Percentiles rank a stretch among this genome's conserved stretches.
phyloP scores from a whole-genome alignment of 2,113 vertebrate species.

The Oophaga pumilio region DNA sequence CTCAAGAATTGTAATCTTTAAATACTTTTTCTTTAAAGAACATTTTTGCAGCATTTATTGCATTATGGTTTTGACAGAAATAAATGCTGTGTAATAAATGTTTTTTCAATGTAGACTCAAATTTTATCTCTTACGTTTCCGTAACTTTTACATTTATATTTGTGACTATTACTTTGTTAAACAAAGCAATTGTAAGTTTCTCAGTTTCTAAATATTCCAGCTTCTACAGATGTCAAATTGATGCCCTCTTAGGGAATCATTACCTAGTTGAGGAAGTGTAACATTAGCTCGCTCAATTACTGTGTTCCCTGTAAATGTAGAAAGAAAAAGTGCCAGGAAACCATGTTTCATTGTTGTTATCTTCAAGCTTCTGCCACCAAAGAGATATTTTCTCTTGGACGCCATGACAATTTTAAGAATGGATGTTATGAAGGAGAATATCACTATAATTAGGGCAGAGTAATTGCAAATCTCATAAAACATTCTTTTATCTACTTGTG shows the following conservation, averaged over 20 bases:
- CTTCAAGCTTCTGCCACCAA: not conserved
- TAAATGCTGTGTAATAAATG: no score
- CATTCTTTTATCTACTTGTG: slow-evolving; percentile 33
- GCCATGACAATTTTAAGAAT: not conserved
- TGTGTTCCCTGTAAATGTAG: slow-evolving; percentile 8
- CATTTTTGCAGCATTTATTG: no score
- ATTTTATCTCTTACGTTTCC: no score
- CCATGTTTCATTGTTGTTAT: slow-evolving; percentile 16
- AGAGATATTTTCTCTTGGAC: slow-evolving; percentile 10
- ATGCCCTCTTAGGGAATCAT: slow-evolving; percentile 33
- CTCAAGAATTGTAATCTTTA: no score
- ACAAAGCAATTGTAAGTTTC: not conserved
- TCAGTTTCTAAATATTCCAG: not conserved
- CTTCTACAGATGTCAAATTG: slow-evolving; percentile 23
- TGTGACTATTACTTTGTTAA: not conserved
- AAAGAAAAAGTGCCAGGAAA: slow-evolving; percentile 3
- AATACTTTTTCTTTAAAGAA: no score
- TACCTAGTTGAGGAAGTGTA: slow-evolving; percentile 38
- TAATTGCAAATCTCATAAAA: slow-evolving; percentile 37
- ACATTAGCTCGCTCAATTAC: slow-evolving; percentile 35
- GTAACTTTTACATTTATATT: no score
- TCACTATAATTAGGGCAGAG: slow-evolving; percentile 14
- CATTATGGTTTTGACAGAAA: no score
- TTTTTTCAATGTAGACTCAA: no score
- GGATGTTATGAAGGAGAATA: slow-evolving; percentile 7